Percentiles rank a stretch among this genome's conserved stretches.
phyloP scores from a whole-genome alignment of 2,888 invertebrate species.

The Andrena bicolor region DNA sequence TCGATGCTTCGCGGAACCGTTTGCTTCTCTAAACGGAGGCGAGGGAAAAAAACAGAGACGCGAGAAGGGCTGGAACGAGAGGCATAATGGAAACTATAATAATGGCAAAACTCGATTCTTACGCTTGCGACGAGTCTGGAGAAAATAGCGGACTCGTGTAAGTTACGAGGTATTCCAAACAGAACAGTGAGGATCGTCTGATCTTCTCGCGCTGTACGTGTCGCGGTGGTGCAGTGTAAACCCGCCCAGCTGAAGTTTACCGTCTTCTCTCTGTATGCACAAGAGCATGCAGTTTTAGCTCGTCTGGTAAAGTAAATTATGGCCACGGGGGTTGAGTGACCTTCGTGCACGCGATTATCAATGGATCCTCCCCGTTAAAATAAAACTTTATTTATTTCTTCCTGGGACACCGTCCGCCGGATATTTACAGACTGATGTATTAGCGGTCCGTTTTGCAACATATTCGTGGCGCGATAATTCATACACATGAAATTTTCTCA shows the following conservation, averaged over 20 bases:
- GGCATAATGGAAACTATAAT: not conserved
- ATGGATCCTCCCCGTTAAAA: conserved; percentile 17
- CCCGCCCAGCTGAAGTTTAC: conserved; percentile 53
- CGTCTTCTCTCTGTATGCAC: conserved; percentile 27
- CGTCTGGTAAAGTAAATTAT: conserved; percentile 48
- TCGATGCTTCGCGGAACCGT: conserved; percentile 13
- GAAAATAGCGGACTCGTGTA: conserved; percentile 60
- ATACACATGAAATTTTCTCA: not conserved
- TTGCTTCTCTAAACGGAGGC: conserved; percentile 8
- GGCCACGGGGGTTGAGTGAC: conserved; percentile 54
- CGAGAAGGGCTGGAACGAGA: conserved; percentile 2
- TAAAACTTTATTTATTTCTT: conserved; percentile 46
- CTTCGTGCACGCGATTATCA: conserved; percentile 54
- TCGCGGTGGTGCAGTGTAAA: conserved; percentile 42
- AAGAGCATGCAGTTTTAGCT: conserved; percentile 42
- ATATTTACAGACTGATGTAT: conserved; percentile 6
- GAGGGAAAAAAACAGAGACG: not conserved
- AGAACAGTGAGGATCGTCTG: conserved; percentile 39
- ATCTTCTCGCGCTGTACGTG: conserved; percentile 27
- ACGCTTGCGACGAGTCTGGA: not conserved
- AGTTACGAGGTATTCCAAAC: conserved; percentile 55
- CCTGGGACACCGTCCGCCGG: not conserved
- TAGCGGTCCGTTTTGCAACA: not conserved
- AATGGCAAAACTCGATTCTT: conserved; percentile 11
- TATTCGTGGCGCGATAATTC: not conserved